Base-by-base conservation (phyloP, 1,140 invertebrate species). In the Coelopa frigida region DNA sequence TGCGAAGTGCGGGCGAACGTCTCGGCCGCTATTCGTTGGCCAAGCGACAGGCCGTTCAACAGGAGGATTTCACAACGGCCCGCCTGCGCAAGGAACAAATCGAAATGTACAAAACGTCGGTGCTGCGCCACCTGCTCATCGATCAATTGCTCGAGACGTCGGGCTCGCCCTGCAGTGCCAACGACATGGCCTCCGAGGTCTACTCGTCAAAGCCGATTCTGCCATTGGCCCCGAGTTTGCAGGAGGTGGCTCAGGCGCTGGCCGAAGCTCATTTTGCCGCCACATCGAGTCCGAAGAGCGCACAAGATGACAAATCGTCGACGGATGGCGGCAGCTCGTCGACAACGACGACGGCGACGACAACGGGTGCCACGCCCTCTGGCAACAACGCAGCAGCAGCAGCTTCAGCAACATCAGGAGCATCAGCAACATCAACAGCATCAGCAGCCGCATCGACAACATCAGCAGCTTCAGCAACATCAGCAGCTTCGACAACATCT, bases 11-110 rank as follows among this genome's bases (percentile, higher is more conserved):
- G 1, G 93, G 93, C 0, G 90, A 94, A 70, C 80, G 86, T 40
- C 73, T 96, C 4, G 91, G 89, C 1, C 88, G 93, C 53, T 89
- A 91, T 72, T 82, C 93, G 52, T 73, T 95, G 27, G 87, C 94
- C 54, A 97, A 97, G 60, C 76, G 87, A 23, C 87, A 91, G 45
- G 92, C 92, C 0, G 89, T 94, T 6, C 85, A 88, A 20, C 74
- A 85, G 44, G 92, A 95, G 60, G 89, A 96, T 70, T 95, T 90
- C 60, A 88, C 92, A 50, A 80, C 85, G 53, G 93, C 92, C 1
- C 83, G 87, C 43, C 71, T 84, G 15, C 93, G 94, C 69, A 90
- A 94, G 55, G 81, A 85, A 44, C 86, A 93, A 70, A 92, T 94
- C 50, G 85, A 94, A 54, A 67, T 78, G 35, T 87, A 84, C 55